A percentile compares a stretch with the other conserved stretches of the same genome.
Conservation (phyloP, 2,113 vertebrate genomes). For the Vidua macroura region DNA sequence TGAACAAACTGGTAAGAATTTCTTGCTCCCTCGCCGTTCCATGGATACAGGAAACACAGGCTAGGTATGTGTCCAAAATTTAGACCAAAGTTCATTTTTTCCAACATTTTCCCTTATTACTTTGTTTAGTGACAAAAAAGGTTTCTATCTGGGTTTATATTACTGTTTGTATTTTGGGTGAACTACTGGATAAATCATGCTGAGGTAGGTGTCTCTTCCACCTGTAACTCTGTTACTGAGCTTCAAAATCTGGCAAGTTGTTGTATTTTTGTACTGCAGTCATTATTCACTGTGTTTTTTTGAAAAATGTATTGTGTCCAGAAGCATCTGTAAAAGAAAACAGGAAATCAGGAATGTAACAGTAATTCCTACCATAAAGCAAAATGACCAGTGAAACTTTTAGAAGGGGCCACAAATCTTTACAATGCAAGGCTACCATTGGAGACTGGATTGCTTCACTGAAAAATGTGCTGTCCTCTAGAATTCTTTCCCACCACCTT, state of each 20-base stretch:
- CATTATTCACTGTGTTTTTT: conserved; percentile 28
- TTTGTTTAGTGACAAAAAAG: neutral
- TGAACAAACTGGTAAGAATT: neutral
- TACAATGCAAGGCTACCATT: neutral
- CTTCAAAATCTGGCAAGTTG: conserved; percentile 16
- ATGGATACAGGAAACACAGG: neutral
- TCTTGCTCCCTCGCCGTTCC: neutral
- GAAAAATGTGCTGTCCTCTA: neutral
- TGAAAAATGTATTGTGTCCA: neutral
- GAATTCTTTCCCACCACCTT: neutral
- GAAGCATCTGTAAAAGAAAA: conserved; percentile 51
- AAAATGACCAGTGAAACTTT: neutral
- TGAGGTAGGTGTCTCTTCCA: neutral
- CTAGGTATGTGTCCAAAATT: neutral
- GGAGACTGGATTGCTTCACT: neutral
- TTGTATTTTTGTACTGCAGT: neutral
- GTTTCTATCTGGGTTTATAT: neutral
- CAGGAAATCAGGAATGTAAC: neutral
- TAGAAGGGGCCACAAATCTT: neutral
- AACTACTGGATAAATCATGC: neutral
- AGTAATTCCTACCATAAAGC: neutral
- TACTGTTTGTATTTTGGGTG: neutral
- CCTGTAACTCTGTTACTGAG: neutral
- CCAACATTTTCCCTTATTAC: neutral
- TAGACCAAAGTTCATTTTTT: neutral